These are phyloP conservation scores for Bombylius major DNA, from an alignment of 2,888 invertebrate species.

Conservation along the genomic window DNA sequence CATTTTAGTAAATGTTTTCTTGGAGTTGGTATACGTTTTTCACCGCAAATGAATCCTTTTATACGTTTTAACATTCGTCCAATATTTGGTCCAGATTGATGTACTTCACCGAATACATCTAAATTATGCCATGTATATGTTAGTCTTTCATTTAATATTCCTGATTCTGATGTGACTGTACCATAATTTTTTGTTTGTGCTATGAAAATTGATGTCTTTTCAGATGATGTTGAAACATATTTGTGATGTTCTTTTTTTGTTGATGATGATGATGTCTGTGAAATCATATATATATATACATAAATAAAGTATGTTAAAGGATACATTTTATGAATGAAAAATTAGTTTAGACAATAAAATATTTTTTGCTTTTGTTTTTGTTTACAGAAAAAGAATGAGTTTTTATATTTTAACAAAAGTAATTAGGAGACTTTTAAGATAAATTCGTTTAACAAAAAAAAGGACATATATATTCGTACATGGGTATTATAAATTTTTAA, in stretches of 20 bases:
- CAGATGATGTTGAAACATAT: neutral
- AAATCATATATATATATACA: too few species aligned
- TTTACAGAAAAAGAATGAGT: too few species aligned
- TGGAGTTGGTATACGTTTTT: constrained; percentile 31
- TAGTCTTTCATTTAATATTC: constrained; percentile 31
- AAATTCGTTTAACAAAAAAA: too few species aligned
- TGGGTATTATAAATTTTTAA: too few species aligned
- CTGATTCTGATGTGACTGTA: neutral
- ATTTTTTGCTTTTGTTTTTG: too few species aligned
- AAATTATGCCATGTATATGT: constrained; percentile 70
- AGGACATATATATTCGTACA: too few species aligned
- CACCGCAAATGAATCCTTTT: constrained; percentile 33
- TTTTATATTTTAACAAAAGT: too few species aligned
- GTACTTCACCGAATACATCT: constrained; percentile 58
- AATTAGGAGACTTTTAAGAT: too few species aligned
- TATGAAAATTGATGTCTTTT: neutral
- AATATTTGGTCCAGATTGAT: constrained; percentile 34
- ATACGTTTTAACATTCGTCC: constrained; percentile 39
- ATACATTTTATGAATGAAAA: too few species aligned
- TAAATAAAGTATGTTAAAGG: too few species aligned
- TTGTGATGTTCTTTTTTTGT: neutral
- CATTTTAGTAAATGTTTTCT: constrained; percentile 63
- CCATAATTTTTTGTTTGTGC: neutral
- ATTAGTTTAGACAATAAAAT: too few species aligned
- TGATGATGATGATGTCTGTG: neutral